Base-by-base conservation (phyloP, 1,140 invertebrate genomes). In the Drosophila repletoides region DNA sequence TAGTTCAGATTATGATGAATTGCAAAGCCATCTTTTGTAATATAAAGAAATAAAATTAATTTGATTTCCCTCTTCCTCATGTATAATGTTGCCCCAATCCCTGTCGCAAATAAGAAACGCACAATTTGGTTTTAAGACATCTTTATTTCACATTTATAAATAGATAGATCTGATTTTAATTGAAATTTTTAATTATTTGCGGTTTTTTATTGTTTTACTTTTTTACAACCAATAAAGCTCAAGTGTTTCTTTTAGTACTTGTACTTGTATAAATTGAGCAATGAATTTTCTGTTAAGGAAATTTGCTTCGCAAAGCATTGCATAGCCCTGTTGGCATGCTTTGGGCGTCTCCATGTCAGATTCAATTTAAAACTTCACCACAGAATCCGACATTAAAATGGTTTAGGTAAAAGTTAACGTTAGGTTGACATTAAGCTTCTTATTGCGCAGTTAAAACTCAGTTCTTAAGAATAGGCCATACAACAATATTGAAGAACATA, bases 71-170 rank as follows among this genome's bases (percentile, higher is more conserved):
- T n/a, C n/a, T n/a, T n/a, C n/a, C n/a, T n/a, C n/a, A n/a, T n/a
- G n/a, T n/a, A n/a, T n/a, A n/a, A n/a, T n/a, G n/a, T n/a, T n/a
- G n/a, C n/a, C n/a, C n/a, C n/a, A n/a, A n/a, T n/a, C n/a, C n/a
- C n/a, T n/a, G n/a, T n/a, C n/a, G n/a, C n/a, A n/a, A n/a, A n/a
- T n/a, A n/a, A n/a, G n/a, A n/a, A n/a, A n/a, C n/a, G n/a, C n/a
- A n/a, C n/a, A n/a, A 22, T 41, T 63, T 45, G 24, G 4, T 60
- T 73, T 73, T 34, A 52, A 56, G 60, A 83, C 70, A 67, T 40
- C 49, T 84, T 84, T 83, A 74, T 83, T 83, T 86, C 80, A 83
- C 80, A 83, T 83, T 74, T 76, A 83, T 83, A 83, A 83, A 83
- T 84, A 84, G 64, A 15, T 63, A 60, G 26, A 55, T 68, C 34